Percentiles rank a stretch among this genome's conserved stretches.
Evolutionary conservation across 2,888 invertebrate species (phyloP).

Genomic region (Dynastes grantii): DNA sequence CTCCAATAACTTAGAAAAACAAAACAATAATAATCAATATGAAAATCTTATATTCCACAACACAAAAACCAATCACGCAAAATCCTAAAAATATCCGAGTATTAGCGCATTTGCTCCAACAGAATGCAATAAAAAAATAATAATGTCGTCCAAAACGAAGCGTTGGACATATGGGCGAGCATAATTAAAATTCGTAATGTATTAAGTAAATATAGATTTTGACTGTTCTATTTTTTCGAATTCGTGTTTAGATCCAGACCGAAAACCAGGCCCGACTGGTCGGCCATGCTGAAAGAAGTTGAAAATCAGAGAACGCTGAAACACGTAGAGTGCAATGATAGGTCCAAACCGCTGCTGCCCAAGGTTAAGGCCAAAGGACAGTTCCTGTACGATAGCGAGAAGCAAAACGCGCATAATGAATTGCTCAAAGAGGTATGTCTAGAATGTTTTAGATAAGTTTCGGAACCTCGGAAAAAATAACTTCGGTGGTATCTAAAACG

Average conservation of each 20-base stretch:
- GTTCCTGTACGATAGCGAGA: constrained; percentile 92
- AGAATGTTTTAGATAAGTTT: too few relatives aligned
- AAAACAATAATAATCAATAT: too few relatives aligned
- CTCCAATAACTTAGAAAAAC: too few relatives aligned
- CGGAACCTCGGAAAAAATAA: neutral
- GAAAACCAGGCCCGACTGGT: constrained; percentile 90
- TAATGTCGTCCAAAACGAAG: neutral
- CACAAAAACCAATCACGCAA: neutral
- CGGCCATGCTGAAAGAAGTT: constrained; percentile 93
- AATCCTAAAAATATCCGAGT: constrained; percentile 14
- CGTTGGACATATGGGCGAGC: neutral
- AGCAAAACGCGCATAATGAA: constrained; percentile 81
- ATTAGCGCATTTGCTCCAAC: neutral
- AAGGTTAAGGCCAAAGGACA: constrained; percentile 81
- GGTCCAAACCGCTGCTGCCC: constrained; percentile 75
- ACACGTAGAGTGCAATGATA: constrained; percentile 89
- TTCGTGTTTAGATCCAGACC: constrained; percentile 75
- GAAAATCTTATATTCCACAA: neutral
- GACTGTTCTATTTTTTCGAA: neutral
- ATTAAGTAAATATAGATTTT: constrained; percentile 11
- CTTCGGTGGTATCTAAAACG: too few relatives aligned
- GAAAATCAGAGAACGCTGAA: constrained; percentile 84
- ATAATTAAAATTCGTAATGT: constrained; percentile 25
- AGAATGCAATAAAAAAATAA: constrained; percentile 7
- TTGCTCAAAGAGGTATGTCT: constrained; percentile 76